Evolutionary conservation across 2,888 invertebrate genomes (phyloP), one percentile per base, ranked within the genome.

Genomic region (Himalopsyche japonica): DNA sequence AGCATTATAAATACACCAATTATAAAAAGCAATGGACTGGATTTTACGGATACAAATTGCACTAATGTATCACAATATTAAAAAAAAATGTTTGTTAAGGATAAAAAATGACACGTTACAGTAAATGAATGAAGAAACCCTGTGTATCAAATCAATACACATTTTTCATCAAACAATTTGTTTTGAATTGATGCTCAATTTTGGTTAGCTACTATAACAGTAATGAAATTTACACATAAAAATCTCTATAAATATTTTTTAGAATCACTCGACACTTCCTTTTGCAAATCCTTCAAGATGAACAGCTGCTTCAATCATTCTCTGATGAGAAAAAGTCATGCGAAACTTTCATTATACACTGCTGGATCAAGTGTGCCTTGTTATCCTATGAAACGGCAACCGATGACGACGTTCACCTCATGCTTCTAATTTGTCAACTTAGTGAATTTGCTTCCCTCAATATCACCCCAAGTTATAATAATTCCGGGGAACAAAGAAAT

Each of bases 321-420:
- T 81, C 80, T n/a, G 64, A 76, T 27, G 82, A 85, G 20, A 82
- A 85, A 43, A 83, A 83, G 27, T 24, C 47, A 12, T 83, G 83
- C 37, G 81, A 81, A n/a, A 76, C 79, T 30, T 78, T 57, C 76
- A 43, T 87, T 6, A 83, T 87, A 30, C 80, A 86, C 80, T 83
- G 85, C 76, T 87, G 87, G 87, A 81, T 87, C 3, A 84, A 82
- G 49, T 84, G 85, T 32, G 64, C 86, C 48, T 77, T 87, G n/a
- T 79, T 87, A 12, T 81, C 83, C 15, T 43, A 43, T 0, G 84
- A 86, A 12, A 64, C 27, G 12, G 64, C 77, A 12, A 47, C 79
- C 3, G 86, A 86, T 6, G 84, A 82, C 10, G 85, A 87, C 78
- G 80, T 82, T 12, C 86, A 86, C 43, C 79, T 87, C 24, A 82